Base-by-base conservation (phyloP, 2,113 vertebrate genomes). In the Urocitellus parryii region DNA sequence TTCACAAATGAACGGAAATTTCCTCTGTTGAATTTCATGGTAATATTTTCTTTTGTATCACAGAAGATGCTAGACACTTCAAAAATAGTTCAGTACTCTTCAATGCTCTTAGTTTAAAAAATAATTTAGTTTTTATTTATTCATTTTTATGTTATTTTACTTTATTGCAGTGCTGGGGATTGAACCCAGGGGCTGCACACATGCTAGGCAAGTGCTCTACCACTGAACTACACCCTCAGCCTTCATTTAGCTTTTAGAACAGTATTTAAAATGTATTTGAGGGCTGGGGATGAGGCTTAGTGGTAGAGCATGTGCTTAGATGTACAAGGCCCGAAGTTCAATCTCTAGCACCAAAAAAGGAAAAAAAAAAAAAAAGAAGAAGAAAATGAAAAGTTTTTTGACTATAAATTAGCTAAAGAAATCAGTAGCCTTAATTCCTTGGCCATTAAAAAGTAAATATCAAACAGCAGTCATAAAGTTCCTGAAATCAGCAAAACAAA, bases 401-500 rank as follows among this genome's bases (percentile, higher is more conserved):
- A 73, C 67, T 65, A 61, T 70, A 82, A 72, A 68, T 91, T 80
- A 87, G 10, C 51, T 65, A 76, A 89, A 96, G 83, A 53, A 74
- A 93, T 45, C 17, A 51, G 16, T 7, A n/a, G 45, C 70, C 78
- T 91, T 74, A 84, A 91, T 81, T 94, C 58, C 20, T 85, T 90
- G 27, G 16, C 32, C 89, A 27, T 81, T 90, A 90, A 87, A 93
- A 91, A 37, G 14, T 73, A 29, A 83, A 32, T 68, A 79, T 85
- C 25, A 92, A 78, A 32, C 93, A 92, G 32, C 73, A 73, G 34
- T 37, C n/a, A 87, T 65, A 91, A 67, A 83, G n/a, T 73, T 96
- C 22, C 76, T 83, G 37, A 95, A 93, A 81, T 80, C 17, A 77
- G 77, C n/a, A 87, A 94, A 90, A 74, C n/a, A 95, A 92, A 80